Evolutionary conservation across 2,888 invertebrate genomes (phyloP), one percentile per base, ranked within the genome.

Genomic region (Ypsolopha sequella): DNA sequence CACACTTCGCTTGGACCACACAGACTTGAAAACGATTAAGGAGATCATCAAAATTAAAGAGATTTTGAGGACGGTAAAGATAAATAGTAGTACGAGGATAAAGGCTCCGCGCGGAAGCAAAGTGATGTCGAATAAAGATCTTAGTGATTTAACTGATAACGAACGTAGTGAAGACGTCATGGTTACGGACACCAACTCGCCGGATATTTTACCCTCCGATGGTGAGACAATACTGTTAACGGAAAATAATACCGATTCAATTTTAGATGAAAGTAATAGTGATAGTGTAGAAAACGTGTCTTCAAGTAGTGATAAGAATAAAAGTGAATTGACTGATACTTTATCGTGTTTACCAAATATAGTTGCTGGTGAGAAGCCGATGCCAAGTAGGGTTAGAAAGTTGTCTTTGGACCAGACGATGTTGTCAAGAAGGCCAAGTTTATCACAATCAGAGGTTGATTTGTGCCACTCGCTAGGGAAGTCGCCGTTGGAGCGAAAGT

Each of bases 41-140:
- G 85, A 82, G 60, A 82, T 80, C 58, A 60, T 80, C 0, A 82
- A 81, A 70, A 81, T 84, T 49, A 80, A 75, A 54, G 81, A 84
- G 58, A 81, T 84, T 53, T 65, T 85, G 47, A 66, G 79, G 56
- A 80, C 75, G 7, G 85, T 84, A 0, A 85, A 82, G 69, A 82
- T 82, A 75, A 84, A 78, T 48, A 82, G 76, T 49, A 81, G 80
- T 57, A 78, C 80, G 77, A 66, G 80, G 38, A 60, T 81, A 34
- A 80, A 80, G 56, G 78, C 76, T 1, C 81, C 80, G 2, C 66
- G 68, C 9, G 78, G 77, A 1, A 80, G 77, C 53, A 80, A 75
- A 65, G 73, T 80, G 13, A 76, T 82, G 75, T 68, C 71, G 51
- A 77, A 66, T 54, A 76, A 73, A 58, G 79, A 81, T 54, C 76